These are phyloP conservation scores for Gnatocerus cornutus DNA, from an alignment of 2,888 invertebrate species.

Conservation along the genomic window DNA sequence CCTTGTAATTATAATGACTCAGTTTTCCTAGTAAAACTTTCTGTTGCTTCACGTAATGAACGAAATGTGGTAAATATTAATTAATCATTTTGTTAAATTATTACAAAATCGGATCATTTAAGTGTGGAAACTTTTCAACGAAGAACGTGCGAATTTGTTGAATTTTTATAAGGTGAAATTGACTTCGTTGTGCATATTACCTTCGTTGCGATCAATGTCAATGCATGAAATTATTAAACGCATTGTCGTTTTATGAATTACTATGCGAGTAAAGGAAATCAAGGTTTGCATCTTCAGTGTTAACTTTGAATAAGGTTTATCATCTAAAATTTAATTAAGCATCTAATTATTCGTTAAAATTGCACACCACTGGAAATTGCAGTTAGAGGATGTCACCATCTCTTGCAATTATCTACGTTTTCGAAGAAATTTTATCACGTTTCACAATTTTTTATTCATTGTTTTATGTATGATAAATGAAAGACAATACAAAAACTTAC, in stretches of 20 bases:
- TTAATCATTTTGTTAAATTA: conserved; percentile 24
- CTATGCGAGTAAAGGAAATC: conserved; percentile 3
- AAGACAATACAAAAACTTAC: conserved; percentile 60
- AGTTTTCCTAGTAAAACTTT: conserved; percentile 26
- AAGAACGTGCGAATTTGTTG: no score
- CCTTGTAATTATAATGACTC: background rate
- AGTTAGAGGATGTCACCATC: background rate
- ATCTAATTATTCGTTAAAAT: no score
- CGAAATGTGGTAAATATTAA: conserved; percentile 8
- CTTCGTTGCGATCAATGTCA: conserved; percentile 53
- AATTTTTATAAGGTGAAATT: no score
- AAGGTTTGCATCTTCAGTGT: conserved; percentile 29
- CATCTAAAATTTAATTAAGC: no score
- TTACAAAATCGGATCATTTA: conserved; percentile 31
- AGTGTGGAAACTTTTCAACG: background rate
- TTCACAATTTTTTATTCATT: background rate
- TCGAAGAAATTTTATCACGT: no score
- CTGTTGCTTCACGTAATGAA: conserved; percentile 10
- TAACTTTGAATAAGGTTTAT: background rate
- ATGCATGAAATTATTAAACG: conserved; percentile 49
- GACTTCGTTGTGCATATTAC: conserved; percentile 24
- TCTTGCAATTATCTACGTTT: background rate
- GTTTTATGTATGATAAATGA: no score
- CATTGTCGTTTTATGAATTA: conserved; percentile 33
- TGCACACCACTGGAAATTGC: background rate